Conservation (phyloP, 2,113 vertebrate species). For the Reinhardtius hippoglossoides region DNA sequence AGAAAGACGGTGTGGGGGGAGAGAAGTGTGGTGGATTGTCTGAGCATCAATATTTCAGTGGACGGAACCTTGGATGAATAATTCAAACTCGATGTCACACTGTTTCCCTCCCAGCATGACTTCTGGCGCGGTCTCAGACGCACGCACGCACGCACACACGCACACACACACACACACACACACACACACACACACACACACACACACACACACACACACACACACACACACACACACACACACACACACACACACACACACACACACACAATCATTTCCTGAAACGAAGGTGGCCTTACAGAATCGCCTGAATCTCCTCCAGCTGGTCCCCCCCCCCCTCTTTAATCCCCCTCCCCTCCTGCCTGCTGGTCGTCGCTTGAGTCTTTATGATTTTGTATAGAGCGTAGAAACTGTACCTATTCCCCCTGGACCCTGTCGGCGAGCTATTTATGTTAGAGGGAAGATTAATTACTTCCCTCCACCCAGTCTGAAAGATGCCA, state of each 20-base stretch:
- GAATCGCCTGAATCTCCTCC: slow-evolving; percentile 48
- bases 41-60: slow-evolving; percentile 74
- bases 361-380: slow-evolving; percentile 2
- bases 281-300: slow-evolving; percentile 38
- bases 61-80: slow-evolving; percentile 72
- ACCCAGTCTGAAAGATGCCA: slow-evolving; percentile 30
- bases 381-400: slow-evolving; percentile 9
- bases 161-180: slow-evolving; percentile 26
- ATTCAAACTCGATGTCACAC: slow-evolving; percentile 62
- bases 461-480: slow-evolving; percentile 67
- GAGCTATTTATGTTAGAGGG: slow-evolving; percentile 68
- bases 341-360: slow-evolving; percentile 23
- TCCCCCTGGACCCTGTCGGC: slow-evolving; percentile 42
- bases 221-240: slow-evolving; percentile 26
- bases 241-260: slow-evolving; percentile 24
- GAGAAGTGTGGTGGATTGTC: slow-evolving; percentile 46
- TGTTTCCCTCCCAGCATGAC: slow-evolving; percentile 42
- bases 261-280: slow-evolving; percentile 30
- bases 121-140: slow-evolving; percentile 39
- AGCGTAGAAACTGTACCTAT: slow-evolving; percentile 22
- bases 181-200: slow-evolving; percentile 25
- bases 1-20: slow-evolving; percentile 15
- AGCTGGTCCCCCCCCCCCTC: slow-evolving; percentile 30
- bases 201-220: slow-evolving; percentile 23
- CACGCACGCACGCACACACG: no score